These are phyloP conservation scores for Dryobates pubescens DNA, from an alignment of 2,797 vertebrate species.

Conservation along the genomic window DNA sequence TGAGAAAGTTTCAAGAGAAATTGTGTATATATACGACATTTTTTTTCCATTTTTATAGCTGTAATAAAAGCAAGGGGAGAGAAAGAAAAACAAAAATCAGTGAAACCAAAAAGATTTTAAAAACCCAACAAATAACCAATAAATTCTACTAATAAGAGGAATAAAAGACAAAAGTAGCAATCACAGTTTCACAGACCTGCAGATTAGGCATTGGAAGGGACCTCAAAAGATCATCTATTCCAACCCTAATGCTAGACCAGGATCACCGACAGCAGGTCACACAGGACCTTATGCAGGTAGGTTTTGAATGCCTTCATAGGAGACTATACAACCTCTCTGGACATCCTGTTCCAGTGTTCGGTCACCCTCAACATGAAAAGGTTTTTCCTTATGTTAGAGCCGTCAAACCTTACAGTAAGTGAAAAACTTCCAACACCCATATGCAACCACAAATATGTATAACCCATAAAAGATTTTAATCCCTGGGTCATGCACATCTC, in stretches of 20 bases:
- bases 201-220: too few relatives aligned
- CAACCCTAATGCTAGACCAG: too few relatives aligned
- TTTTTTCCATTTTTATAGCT: conserved; percentile 54
- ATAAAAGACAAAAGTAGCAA: conserved; percentile 33
- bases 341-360: too few relatives aligned
- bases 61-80: neutral
- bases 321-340: too few relatives aligned
- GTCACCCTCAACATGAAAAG: too few relatives aligned
- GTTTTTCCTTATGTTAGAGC: neutral
- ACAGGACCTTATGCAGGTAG: too few relatives aligned
- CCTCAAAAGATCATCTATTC: too few relatives aligned
- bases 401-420: conserved; percentile 27
- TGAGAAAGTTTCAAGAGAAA: conserved; percentile 52
- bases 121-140: neutral
- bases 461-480: conserved; percentile 26
- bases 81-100: neutral
- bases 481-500: neutral
- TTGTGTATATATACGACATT: conserved; percentile 26
- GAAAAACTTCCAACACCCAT: neutral
- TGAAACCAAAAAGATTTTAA: neutral
- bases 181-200: neutral
- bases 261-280: too few relatives aligned
- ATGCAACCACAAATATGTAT: conserved; percentile 13
- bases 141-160: conserved; percentile 44
- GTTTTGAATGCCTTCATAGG: too few relatives aligned